phyloP scores from a whole-genome alignment of 2,797 vertebrate genomes.

The Natrix natrix region DNA sequence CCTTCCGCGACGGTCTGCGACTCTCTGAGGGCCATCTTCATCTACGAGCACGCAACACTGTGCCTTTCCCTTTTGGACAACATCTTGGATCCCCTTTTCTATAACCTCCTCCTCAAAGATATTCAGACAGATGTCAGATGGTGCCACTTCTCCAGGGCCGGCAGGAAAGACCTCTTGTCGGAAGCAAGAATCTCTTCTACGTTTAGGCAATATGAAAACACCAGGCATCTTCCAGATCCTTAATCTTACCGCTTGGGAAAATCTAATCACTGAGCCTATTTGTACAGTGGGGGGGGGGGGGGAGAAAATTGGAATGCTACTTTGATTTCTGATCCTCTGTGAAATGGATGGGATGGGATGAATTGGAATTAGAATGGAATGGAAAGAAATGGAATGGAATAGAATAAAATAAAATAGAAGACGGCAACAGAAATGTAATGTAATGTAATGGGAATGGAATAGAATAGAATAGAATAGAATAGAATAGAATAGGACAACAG shows the following conservation, averaged over 20 bases:
- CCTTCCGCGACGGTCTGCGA: background rate
- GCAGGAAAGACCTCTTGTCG: background rate
- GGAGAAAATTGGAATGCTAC: background rate
- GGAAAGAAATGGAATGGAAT: no score
- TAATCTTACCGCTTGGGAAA: background rate
- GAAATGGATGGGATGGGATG: background rate
- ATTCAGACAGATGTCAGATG: background rate
- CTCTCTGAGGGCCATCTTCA: background rate
- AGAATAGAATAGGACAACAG: no score
- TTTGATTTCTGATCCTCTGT: background rate
- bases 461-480: no score
- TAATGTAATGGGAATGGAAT: no score
- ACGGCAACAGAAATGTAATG: no score
- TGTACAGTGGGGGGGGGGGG: no score
- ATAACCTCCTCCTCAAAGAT: constrained; percentile 14
- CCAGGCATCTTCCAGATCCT: background rate
- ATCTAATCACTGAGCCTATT: background rate
- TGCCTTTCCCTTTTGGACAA: constrained; percentile 12
- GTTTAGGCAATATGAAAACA: background rate
- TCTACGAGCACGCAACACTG: background rate
- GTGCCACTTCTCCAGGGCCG: background rate
- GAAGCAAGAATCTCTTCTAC: background rate
- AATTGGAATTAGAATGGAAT: rapidly evolving
- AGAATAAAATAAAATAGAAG: no score
- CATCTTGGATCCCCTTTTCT: constrained; percentile 17